A percentile compares a stretch with the other conserved stretches of the same genome.
These are phyloP conservation scores for Tadarida brasiliensis DNA, from an alignment of 2,797 vertebrate genomes.

Conservation along the genomic window DNA sequence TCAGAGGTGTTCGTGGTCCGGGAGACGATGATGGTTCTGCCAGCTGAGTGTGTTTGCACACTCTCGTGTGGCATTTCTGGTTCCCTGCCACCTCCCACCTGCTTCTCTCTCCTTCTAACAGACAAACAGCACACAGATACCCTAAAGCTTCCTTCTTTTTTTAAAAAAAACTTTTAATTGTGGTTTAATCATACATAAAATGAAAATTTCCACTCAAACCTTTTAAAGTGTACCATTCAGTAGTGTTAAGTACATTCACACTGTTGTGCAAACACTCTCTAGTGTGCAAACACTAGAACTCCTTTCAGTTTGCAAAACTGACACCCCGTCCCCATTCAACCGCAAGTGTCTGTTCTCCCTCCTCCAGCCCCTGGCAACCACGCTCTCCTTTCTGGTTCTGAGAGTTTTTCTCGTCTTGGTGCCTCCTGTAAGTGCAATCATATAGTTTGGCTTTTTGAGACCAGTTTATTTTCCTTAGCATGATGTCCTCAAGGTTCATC, in stretches of 20 bases:
- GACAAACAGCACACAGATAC: background rate
- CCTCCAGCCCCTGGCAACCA: background rate
- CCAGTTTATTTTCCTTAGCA: background rate
- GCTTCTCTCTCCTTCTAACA: background rate
- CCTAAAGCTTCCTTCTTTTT: background rate
- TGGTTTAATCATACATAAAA: background rate
- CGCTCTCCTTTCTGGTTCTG: background rate
- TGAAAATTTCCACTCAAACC: background rate
- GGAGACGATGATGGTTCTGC: background rate
- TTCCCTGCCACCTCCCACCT: background rate
- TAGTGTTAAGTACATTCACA: background rate
- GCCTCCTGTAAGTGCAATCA: background rate
- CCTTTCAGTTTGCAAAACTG: background rate
- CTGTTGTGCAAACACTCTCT: background rate
- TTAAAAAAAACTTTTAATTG: background rate
- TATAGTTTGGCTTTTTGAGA: background rate
- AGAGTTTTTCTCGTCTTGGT: background rate
- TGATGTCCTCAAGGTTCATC: background rate
- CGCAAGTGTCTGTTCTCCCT: background rate
- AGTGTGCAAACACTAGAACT: background rate
- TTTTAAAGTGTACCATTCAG: background rate
- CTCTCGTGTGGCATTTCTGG: background rate
- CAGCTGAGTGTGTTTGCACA: background rate
- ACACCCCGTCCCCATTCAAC: background rate
- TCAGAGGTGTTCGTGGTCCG: no score